phyloP scores from a whole-genome alignment of 2,113 vertebrate species.

The Chlorodrepanis virens region DNA sequence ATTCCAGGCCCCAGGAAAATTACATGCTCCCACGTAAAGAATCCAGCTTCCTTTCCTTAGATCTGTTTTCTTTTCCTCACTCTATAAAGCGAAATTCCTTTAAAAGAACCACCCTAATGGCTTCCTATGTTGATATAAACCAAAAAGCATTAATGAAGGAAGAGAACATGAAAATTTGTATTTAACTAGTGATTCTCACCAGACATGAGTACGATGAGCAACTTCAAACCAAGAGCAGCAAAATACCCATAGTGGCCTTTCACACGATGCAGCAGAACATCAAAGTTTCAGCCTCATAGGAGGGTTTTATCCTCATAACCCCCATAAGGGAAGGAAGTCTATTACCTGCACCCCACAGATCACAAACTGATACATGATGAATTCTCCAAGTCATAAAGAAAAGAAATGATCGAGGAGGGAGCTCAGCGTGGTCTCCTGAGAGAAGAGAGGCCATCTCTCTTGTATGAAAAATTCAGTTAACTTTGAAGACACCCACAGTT shows the following conservation, averaged over 20 bases:
- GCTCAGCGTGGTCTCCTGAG: not conserved
- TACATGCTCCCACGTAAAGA: constrained; percentile 22
- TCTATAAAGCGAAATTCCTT: not conserved
- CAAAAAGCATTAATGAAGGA: not conserved
- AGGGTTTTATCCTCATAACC: not conserved
- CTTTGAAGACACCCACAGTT: not conserved
- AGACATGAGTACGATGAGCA: not conserved
- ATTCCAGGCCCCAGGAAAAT: constrained; percentile 35
- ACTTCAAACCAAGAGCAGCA: not conserved
- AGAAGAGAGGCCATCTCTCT: not conserved
- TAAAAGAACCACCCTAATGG: not conserved
- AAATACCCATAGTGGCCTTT: not conserved
- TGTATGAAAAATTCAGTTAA: not conserved
- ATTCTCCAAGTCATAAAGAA: not conserved
- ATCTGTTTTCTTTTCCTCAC: constrained; percentile 22
- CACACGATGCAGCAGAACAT: not conserved
- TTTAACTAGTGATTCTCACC: not conserved
- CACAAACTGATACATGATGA: not conserved
- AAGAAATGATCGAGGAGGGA: not conserved
- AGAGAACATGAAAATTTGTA: not conserved
- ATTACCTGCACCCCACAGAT: not conserved
- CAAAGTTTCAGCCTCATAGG: not conserved
- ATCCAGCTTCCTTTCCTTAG: constrained; percentile 17
- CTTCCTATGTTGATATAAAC: not conserved
- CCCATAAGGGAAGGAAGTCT: not conserved